Percentiles rank a stretch among this genome's conserved stretches.
These are phyloP conservation scores for Lasioglossum zephyrum DNA, from an alignment of 2,888 invertebrate species.

Conservation along the genomic window DNA sequence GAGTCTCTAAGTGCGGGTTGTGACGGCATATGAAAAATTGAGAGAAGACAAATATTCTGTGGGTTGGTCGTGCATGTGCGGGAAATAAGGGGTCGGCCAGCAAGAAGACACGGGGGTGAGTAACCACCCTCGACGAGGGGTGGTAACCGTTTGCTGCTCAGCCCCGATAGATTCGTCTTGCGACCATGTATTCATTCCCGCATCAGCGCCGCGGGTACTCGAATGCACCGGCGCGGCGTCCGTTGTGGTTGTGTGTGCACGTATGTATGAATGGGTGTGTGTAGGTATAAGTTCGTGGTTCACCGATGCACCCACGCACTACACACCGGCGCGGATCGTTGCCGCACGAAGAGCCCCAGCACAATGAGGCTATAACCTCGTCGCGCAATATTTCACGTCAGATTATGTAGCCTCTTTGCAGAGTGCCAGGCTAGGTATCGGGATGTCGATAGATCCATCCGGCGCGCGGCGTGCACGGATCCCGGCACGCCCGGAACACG, in stretches of 20 bases:
- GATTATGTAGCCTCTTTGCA: constrained; percentile 70
- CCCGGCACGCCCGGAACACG: constrained; percentile 35
- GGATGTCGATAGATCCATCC: constrained; percentile 59
- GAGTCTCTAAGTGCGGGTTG: not conserved
- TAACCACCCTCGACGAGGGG: constrained; percentile 10
- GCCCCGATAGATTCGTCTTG: constrained; percentile 36
- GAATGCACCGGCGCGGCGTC: not conserved
- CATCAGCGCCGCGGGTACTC: constrained; percentile 28
- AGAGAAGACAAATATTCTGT: not conserved
- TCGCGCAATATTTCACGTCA: constrained; percentile 73
- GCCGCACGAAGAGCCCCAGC: constrained; percentile 5
- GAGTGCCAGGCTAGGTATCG: constrained; percentile 59
- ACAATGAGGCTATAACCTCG: constrained; percentile 60
- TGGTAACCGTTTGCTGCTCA: constrained; percentile 10
- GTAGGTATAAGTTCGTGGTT: not conserved
- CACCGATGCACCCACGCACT: not conserved
- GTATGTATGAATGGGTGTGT: too few relatives aligned
- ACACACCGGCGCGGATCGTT: not conserved
- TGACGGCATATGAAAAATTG: not conserved
- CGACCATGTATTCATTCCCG: constrained; percentile 26
- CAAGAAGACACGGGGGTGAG: constrained; percentile 27
- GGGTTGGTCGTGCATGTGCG: constrained; percentile 18
- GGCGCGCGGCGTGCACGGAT: constrained; percentile 29
- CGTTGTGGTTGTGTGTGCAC: not conserved
- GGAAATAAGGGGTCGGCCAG: constrained; percentile 22